Conservation (phyloP, 2,797 vertebrate genomes). For the Alectoris magna region DNA sequence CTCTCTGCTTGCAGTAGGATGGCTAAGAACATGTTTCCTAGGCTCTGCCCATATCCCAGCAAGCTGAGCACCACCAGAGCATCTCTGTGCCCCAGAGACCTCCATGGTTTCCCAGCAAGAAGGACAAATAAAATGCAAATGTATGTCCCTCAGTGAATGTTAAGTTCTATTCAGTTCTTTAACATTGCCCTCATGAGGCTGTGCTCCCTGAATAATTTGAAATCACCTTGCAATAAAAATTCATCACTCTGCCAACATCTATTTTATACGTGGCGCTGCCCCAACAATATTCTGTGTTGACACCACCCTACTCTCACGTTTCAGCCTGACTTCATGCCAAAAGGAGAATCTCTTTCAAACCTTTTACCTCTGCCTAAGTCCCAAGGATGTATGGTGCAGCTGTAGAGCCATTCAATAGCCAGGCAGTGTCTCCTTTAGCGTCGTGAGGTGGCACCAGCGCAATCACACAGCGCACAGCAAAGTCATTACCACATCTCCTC, state of each 20-base stretch:
- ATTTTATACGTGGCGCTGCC: background rate
- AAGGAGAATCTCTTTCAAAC: background rate
- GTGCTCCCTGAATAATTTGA: background rate
- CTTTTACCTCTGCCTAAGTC: background rate
- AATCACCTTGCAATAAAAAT: conserved; percentile 21
- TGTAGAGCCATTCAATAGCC: background rate
- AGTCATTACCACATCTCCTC: background rate
- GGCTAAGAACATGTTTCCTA: background rate
- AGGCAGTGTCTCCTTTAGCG: background rate
- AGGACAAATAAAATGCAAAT: conserved; percentile 17
- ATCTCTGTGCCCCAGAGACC: background rate
- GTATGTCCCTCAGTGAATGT: background rate
- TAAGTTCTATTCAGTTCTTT: background rate
- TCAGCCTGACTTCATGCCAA: background rate
- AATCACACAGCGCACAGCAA: background rate
- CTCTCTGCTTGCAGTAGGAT: background rate
- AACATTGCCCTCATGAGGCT: background rate
- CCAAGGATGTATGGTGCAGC: background rate
- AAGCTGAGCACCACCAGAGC: background rate
- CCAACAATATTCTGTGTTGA: background rate
- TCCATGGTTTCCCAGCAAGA: background rate
- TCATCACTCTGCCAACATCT: background rate
- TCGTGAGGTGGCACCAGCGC: background rate
- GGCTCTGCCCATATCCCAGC: accelerated
- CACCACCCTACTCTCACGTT: background rate